Conservation (phyloP, 2,113 vertebrate genomes). For the Sphaerodactylus townsendi region DNA sequence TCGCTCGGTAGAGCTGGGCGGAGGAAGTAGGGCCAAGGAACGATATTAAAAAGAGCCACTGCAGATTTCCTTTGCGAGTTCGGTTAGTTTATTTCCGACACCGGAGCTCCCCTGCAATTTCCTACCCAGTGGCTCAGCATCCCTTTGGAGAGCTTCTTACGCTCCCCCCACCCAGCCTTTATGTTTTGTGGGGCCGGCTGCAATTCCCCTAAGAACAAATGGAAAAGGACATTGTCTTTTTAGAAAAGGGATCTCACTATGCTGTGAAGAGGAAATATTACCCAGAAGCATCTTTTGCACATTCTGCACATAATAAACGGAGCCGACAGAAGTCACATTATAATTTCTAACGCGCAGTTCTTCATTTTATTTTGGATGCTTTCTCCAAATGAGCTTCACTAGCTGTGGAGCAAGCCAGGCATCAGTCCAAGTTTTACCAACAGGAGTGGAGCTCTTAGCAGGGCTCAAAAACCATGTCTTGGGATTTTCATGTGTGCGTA, state of each 20-base stretch:
- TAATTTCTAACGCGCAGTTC: neutral
- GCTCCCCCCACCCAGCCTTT: neutral
- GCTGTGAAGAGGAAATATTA: neutral
- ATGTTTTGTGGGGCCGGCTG: neutral
- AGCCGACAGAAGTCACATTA: neutral
- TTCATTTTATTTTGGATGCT: neutral
- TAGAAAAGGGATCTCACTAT: neutral
- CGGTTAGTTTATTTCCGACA: neutral
- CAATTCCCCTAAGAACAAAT: neutral
- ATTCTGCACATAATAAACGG: neutral
- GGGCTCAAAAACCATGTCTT: no score
- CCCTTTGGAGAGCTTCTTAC: neutral
- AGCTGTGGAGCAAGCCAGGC: neutral
- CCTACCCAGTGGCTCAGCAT: neutral
- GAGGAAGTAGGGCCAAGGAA: slow-evolving; percentile 22
- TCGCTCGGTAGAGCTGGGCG: slow-evolving; percentile 5
- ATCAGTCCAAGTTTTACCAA: neutral
- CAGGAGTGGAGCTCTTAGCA: neutral
- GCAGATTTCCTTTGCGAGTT: neutral
- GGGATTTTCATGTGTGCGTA: no score
- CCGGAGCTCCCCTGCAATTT: neutral
- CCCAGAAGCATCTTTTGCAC: neutral
- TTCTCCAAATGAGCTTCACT: neutral
- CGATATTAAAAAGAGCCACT: slow-evolving; percentile 29
- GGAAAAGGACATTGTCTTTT: neutral